phyloP scores from a whole-genome alignment of 2,113 vertebrate species.

The Nansenia antarctica region DNA sequence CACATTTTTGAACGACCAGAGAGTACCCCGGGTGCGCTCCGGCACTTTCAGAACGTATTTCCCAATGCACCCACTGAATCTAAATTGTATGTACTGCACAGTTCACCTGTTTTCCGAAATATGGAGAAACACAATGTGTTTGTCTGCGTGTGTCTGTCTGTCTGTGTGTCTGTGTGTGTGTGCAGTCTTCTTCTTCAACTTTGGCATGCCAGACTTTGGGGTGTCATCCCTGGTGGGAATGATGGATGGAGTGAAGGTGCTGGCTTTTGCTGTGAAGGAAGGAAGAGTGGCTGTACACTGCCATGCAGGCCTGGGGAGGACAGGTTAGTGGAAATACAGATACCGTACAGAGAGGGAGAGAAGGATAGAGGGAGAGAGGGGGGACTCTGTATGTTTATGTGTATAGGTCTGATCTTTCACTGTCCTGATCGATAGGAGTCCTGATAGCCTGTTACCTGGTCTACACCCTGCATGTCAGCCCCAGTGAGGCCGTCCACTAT shows the following conservation, averaged over 20 bases:
- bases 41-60: too few species aligned
- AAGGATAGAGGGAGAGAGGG: too few species aligned
- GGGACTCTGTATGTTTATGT: neutral
- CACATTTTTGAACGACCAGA: too few species aligned
- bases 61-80: too few species aligned
- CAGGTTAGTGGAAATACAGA: constrained; percentile 51
- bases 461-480: constrained; percentile 76
- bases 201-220: constrained; percentile 80
- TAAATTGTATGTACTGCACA: too few species aligned
- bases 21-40: too few species aligned
- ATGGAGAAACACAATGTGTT: too few species aligned
- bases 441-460: constrained; percentile 82
- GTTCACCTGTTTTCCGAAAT: too few species aligned
- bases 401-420: too few species aligned
- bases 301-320: constrained; percentile 81
- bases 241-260: constrained; percentile 79
- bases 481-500: constrained; percentile 78
- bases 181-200: constrained; percentile 84
- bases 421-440: constrained; percentile 68
- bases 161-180: neutral
- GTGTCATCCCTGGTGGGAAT: constrained; percentile 73
- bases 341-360: too few species aligned
- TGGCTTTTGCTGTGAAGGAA: constrained; percentile 76
- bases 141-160: neutral
- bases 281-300: constrained; percentile 81